Evolutionary conservation across 2,113 vertebrate species (phyloP).

Genomic region (Callorhinus ursinus): DNA sequence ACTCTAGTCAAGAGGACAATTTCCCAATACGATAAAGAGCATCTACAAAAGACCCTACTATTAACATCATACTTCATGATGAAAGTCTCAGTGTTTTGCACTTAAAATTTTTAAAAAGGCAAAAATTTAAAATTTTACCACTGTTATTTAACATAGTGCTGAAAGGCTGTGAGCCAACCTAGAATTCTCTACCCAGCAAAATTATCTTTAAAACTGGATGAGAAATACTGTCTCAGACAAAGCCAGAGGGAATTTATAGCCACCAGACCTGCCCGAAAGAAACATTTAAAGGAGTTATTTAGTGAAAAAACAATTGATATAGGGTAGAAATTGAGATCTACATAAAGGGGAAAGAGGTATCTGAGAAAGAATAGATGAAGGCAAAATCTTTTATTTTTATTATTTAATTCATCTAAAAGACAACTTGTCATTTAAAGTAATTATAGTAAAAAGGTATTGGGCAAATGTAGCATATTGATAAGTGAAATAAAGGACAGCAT

Average conservation of each 20-base stretch:
- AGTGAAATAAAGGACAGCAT: neutral
- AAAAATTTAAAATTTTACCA: neutral
- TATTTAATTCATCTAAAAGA: neutral
- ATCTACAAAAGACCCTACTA: neutral
- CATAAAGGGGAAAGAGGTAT: neutral
- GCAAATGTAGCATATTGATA: neutral
- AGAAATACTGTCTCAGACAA: neutral
- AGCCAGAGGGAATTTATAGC: neutral
- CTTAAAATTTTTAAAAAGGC: neutral
- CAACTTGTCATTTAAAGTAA: neutral
- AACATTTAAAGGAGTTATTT: neutral
- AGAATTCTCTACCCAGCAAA: neutral
- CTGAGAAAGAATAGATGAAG: neutral
- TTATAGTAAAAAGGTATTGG: neutral
- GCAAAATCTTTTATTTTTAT: neutral
- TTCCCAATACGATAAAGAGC: neutral
- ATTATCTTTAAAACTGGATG: neutral
- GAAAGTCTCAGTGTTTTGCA: neutral
- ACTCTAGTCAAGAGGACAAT: neutral
- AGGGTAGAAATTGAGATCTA: neutral
- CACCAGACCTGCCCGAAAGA: neutral
- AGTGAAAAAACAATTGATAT: neutral
- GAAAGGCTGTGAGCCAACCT: neutral
- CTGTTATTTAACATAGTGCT: neutral
- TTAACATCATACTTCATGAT: neutral